These are phyloP conservation scores for Taeniopygia guttata DNA, from an alignment of 2,797 vertebrate species.

Conservation along the genomic window DNA sequence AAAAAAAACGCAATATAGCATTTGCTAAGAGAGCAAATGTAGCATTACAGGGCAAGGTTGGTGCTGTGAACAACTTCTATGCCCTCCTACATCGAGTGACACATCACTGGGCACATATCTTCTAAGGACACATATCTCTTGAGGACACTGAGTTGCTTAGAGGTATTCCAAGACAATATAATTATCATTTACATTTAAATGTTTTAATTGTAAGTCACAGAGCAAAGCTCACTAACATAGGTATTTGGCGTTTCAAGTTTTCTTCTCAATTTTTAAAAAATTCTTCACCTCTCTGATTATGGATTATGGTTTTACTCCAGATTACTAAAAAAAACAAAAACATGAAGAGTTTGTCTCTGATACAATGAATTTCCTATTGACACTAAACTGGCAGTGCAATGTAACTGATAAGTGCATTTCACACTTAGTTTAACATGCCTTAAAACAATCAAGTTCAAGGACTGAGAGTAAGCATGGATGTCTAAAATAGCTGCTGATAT, in stretches of 20 bases:
- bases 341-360: not conserved
- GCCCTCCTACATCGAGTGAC: not conserved
- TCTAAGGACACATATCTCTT: not conserved
- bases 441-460: slow-evolving; percentile 9
- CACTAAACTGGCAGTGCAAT: not conserved
- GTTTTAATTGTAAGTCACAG: not conserved
- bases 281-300: not conserved
- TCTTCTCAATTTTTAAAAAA: not conserved
- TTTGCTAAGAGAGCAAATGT: not conserved
- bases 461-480: not conserved
- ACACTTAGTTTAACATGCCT: slow-evolving; percentile 7
- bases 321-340: not conserved
- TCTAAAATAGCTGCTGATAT: not conserved
- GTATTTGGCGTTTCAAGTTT: not conserved
- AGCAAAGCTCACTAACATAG: not conserved
- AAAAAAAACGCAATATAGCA: not conserved
- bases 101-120: not conserved
- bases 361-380: slow-evolving; percentile 10
- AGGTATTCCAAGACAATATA: not conserved
- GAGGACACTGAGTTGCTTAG: not conserved
- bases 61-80: not conserved
- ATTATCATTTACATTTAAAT: not conserved
- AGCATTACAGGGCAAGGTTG: not conserved
- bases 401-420: slow-evolving; percentile 24
- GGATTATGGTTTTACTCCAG: not conserved